Percentiles rank a stretch among this genome's conserved stretches.
Conservation (phyloP, 1,140 invertebrate species). For the Brachionus angularis region DNA sequence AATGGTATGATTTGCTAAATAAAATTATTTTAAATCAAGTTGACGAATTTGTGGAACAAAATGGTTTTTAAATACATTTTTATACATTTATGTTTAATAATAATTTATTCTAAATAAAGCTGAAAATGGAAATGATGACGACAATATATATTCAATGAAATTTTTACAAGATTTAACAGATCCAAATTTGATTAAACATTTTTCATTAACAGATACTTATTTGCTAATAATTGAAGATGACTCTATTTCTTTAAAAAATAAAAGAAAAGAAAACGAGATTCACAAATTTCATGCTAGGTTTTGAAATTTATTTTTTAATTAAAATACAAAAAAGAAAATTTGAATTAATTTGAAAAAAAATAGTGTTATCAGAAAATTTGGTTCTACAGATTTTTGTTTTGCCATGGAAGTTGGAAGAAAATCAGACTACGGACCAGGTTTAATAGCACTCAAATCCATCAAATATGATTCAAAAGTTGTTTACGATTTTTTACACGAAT, state of each 20-base stretch:
- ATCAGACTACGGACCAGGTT: background rate
- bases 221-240: background rate
- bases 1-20: background rate
- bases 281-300: background rate
- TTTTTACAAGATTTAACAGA: background rate
- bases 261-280: background rate
- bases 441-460: background rate
- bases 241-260: background rate
- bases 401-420: constrained; percentile 3
- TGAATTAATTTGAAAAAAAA: no score
- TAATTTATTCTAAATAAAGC: no score
- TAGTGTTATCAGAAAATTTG: constrained; percentile 11
- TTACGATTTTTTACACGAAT: background rate
- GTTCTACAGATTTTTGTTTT: constrained; percentile 13
- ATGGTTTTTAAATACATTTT: no score
- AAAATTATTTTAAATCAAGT: background rate
- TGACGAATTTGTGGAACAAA: no score
- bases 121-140: background rate
- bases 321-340: no score
- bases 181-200: background rate
- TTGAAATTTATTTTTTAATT: no score
- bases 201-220: background rate
- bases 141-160: background rate
- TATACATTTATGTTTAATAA: no score
- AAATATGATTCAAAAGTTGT: constrained; percentile 1